phyloP scores from a whole-genome alignment of 2,888 invertebrate species.

The Apodemia arnacis region DNA sequence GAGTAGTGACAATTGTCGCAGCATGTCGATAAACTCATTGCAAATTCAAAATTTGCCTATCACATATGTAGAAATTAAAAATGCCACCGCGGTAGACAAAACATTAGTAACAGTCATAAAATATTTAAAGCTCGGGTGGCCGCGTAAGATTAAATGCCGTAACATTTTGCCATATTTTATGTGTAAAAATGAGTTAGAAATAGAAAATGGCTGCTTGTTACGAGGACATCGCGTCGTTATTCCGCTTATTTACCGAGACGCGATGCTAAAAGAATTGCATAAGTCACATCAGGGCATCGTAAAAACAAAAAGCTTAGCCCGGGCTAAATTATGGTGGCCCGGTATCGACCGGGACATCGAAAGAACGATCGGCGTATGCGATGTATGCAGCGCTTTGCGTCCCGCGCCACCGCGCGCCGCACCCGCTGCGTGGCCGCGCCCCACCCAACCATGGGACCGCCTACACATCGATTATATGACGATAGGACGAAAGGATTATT shows the following conservation, averaged over 20 bases:
- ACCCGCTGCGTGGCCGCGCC: conserved; percentile 49
- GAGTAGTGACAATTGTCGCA: conserved; percentile 50
- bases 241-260: conserved; percentile 44
- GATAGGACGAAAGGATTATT: conserved; percentile 34
- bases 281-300: conserved; percentile 46
- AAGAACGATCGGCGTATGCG: conserved; percentile 44
- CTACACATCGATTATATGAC: conserved; percentile 81
- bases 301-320: conserved; percentile 73
- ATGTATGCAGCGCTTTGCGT: conserved; percentile 55
- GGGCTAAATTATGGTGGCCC: neutral
- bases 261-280: conserved; percentile 70
- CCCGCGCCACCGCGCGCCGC: conserved; percentile 50
- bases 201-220: conserved; percentile 61
- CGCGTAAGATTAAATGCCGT: conserved; percentile 40
- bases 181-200: conserved; percentile 33
- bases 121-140: conserved; percentile 64
- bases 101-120: conserved; percentile 37
- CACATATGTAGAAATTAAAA: too few species aligned
- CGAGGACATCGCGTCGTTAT: conserved; percentile 67
- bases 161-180: conserved; percentile 56
- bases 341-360: conserved; percentile 61
- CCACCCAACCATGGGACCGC: conserved; percentile 47
- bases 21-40: conserved; percentile 16
- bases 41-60: too few species aligned
- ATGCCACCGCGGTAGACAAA: conserved; percentile 36